Conservation (phyloP, 2,113 vertebrate genomes). For the Propithecus coquereli region DNA sequence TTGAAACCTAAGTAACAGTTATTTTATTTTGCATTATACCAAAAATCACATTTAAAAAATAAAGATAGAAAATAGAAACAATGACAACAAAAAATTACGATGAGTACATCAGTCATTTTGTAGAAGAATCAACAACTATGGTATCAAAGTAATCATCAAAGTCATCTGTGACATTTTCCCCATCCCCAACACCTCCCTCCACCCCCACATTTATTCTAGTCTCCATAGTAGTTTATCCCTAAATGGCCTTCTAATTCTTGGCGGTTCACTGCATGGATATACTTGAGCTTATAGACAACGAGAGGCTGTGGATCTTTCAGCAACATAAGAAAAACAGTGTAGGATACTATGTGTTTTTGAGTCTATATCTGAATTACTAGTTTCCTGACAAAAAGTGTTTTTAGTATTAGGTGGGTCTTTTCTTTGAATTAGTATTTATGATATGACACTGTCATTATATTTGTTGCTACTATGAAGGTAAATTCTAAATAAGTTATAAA, state of each 20-base stretch:
- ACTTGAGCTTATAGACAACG: background rate
- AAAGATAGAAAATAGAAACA: constrained; percentile 16
- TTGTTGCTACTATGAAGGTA: background rate
- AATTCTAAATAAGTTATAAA: constrained; percentile 20
- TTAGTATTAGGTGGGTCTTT: background rate
- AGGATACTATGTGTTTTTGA: background rate
- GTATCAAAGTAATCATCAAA: background rate
- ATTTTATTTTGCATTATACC: constrained; percentile 6
- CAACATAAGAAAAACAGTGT: background rate
- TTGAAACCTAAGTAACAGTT: background rate
- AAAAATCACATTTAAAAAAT: background rate
- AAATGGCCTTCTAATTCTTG: background rate
- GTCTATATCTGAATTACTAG: background rate
- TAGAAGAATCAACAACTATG: background rate
- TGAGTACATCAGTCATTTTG: background rate
- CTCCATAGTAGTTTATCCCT: background rate
- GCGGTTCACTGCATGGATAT: background rate
- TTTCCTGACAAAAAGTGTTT: background rate
- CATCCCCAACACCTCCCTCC: background rate
- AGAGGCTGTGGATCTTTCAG: background rate
- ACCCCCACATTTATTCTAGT: background rate
- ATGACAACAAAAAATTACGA: background rate
- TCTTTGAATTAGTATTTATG: background rate
- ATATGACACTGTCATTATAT: background rate
- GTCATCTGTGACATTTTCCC: background rate